These are phyloP conservation scores for Octopus sinensis DNA, from an alignment of 1,140 invertebrate species.

Conservation along the genomic window DNA sequence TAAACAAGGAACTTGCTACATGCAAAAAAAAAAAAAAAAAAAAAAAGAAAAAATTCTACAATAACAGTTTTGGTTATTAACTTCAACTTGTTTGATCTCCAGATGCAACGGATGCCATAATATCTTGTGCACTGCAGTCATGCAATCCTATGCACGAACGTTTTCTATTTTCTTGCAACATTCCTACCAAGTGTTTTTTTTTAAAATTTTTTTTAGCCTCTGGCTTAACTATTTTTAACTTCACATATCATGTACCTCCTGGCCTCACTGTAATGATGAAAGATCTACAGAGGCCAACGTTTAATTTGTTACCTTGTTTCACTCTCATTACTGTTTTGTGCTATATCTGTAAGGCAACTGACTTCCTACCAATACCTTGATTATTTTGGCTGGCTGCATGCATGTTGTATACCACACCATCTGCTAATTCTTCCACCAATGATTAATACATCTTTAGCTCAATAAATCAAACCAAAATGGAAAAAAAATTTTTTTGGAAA, in stretches of 20 bases:
- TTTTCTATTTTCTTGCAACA: not conserved
- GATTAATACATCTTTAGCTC: too few relatives aligned
- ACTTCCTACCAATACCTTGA: too few relatives aligned
- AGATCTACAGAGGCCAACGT: too few relatives aligned
- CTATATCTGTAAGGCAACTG: too few relatives aligned
- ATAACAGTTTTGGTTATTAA: not conserved
- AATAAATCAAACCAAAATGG: too few relatives aligned
- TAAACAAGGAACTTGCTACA: not conserved
- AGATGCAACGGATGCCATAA: too few relatives aligned
- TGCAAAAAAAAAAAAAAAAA: not conserved
- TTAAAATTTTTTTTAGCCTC: not conserved
- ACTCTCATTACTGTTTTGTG: too few relatives aligned
- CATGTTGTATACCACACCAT: not conserved
- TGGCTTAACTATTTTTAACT: not conserved
- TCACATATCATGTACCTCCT: not conserved
- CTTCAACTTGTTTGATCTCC: not conserved
- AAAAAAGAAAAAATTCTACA: not conserved
- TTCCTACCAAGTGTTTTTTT: conserved; percentile 5
- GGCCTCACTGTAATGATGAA: not conserved
- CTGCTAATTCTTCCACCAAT: too few relatives aligned
- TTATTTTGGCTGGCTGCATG: not conserved
- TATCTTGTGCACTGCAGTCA: not conserved
- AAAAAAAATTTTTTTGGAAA: too few relatives aligned
- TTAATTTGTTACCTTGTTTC: too few relatives aligned
- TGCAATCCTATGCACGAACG: not conserved